phyloP scores from a whole-genome alignment of 2,797 vertebrate genomes.

The Myripristis murdjan region DNA sequence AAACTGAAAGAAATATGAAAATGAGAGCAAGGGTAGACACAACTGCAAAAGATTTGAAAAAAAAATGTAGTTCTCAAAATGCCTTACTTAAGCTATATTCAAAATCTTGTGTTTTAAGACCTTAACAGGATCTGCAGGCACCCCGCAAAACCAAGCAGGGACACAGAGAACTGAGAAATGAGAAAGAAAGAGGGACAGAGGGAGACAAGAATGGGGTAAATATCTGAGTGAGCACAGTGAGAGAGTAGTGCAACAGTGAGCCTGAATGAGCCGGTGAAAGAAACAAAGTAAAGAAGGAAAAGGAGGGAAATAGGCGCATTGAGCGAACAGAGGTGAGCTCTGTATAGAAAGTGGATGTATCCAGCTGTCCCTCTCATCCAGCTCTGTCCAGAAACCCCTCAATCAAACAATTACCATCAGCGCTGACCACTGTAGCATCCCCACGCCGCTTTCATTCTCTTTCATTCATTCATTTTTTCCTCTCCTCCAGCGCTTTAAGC shows the following conservation, averaged over 20 bases:
- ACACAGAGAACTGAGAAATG: conserved; percentile 56
- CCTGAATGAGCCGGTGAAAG: conserved; percentile 48
- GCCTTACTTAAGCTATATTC: no score
- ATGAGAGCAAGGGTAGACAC: neutral
- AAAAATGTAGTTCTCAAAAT: no score
- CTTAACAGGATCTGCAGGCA: conserved; percentile 37
- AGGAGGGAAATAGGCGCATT: conserved; percentile 46
- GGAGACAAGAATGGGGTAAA: conserved; percentile 44
- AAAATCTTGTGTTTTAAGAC: neutral
- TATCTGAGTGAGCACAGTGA: neutral
- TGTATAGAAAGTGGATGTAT: conserved; percentile 69
- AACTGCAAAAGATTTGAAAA: no score
- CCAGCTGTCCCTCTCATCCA: conserved; percentile 78
- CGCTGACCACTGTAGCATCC: conserved; percentile 75
- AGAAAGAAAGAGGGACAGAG: conserved; percentile 16
- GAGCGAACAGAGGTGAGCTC: conserved; percentile 65
- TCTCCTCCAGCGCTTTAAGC: conserved; percentile 71
- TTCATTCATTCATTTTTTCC: conserved; percentile 75
- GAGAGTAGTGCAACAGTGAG: conserved; percentile 6
- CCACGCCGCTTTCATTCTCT: conserved; percentile 68
- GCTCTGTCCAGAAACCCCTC: conserved; percentile 67
- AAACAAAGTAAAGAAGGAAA: conserved; percentile 48
- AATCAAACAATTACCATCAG: conserved; percentile 75
- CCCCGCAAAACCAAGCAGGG: conserved; percentile 49
- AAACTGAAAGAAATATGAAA: neutral